These are phyloP conservation scores for Eustalomyia histrio DNA, from an alignment of 2,888 invertebrate species.

Conservation along the genomic window DNA sequence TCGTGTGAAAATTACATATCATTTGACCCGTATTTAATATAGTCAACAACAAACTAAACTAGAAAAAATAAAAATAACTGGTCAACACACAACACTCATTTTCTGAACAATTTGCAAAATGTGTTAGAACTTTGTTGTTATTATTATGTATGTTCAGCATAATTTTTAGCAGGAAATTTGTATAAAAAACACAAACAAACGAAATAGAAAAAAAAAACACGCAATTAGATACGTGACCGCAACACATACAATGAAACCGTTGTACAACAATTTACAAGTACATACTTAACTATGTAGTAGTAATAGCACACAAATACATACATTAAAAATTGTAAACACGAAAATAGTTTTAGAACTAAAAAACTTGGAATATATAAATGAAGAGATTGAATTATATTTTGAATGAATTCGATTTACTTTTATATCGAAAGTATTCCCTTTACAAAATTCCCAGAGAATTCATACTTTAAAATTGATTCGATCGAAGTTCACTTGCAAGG, in stretches of 20 bases:
- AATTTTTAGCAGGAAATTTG: slow-evolving; percentile 44
- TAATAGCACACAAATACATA: not conserved
- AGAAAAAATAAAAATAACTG: not conserved
- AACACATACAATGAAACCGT: slow-evolving; percentile 19
- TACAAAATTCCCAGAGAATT: no score
- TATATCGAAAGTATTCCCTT: no score
- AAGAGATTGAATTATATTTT: no score
- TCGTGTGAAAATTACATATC: not conserved
- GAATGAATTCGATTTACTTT: no score
- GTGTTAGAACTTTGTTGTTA: slow-evolving; percentile 30
- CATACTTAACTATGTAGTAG: slow-evolving; percentile 3
- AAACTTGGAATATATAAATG: no score
- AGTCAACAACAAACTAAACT: not conserved
- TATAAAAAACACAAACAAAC: slow-evolving; percentile 43
- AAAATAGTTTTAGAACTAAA: no score
- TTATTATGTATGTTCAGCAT: slow-evolving; percentile 10
- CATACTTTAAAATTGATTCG: no score
- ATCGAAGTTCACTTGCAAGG: no score
- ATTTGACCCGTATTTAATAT: not conserved
- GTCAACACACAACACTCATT: slow-evolving; percentile 32
- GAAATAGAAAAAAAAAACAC: slow-evolving; percentile 33
- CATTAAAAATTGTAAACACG: not conserved
- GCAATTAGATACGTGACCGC: slow-evolving; percentile 61
- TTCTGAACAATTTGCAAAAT: slow-evolving; percentile 48
- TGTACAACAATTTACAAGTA: not conserved